Evolutionary conservation across 1,140 invertebrate species (phyloP).

Genomic region (Pygmarrhopalites habei): DNA sequence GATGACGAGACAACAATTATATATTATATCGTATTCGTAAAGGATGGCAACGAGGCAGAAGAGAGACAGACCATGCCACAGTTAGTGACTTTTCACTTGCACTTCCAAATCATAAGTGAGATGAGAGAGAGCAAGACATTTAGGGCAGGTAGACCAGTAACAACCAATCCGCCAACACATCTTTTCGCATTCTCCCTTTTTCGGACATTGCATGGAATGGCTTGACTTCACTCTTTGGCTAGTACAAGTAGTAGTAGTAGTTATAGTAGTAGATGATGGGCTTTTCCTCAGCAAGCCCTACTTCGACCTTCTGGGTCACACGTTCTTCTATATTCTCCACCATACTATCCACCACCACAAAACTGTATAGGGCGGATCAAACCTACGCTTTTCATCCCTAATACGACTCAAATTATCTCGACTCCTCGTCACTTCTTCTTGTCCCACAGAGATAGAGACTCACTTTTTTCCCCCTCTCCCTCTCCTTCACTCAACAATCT

Average conservation of each 20-base stretch:
- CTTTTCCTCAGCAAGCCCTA: conserved; percentile 14
- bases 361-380: conserved; percentile 36
- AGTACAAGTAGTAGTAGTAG: too few relatives aligned
- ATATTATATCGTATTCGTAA: too few relatives aligned
- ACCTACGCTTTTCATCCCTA: conserved; percentile 33
- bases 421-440: conserved; percentile 5
- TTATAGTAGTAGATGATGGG: neutral
- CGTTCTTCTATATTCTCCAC: conserved; percentile 21
- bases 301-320: conserved; percentile 36
- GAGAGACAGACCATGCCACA: conserved; percentile 3
- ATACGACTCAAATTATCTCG: conserved; percentile 35
- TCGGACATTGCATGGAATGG: conserved; percentile 25
- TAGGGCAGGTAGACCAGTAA: conserved; percentile 35
- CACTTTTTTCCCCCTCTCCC: too few relatives aligned
- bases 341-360: neutral
- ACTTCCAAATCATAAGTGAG: conserved; percentile 38
- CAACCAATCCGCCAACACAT: conserved; percentile 38
- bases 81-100: conserved; percentile 29
- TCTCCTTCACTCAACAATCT: too few relatives aligned
- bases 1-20: too few relatives aligned
- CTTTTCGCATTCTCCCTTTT: conserved; percentile 38
- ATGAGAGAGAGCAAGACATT: conserved; percentile 27
- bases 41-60: neutral
- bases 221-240: too few relatives aligned
- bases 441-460: too few relatives aligned